Evolutionary conservation across 2,797 vertebrate species (phyloP), one percentile per base, ranked within the genome.

Genomic region (Taeniopygia guttata): DNA sequence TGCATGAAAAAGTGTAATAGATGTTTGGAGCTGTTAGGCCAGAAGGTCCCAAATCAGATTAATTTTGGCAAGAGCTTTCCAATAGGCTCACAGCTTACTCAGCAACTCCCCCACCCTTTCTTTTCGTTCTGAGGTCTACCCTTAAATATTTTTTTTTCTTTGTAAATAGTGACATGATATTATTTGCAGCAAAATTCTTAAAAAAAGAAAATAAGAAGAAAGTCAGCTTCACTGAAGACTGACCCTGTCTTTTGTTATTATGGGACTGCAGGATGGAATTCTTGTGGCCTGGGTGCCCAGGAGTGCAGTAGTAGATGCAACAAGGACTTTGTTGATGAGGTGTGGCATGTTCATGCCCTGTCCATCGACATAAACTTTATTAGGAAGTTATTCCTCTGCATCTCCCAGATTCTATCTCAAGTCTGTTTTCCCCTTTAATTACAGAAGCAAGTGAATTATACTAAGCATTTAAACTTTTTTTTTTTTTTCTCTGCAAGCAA

Each of bases 291-390:
- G 27, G 40, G 30, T 68, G 38, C 22, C 40, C 34, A 40, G 32
- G 20, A 90, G 5, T 3, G 6, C 22, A 64, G 13, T 2, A 75
- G 38, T 9, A 83, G 49, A 30, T 59, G 40, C 38, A 66, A 66
- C 26, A 82, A 62, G 5, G 46, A 42, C 36, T 76, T 26, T 0
- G 0, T 22, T 62, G 25, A 25, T 3, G 0, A 77, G 26, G 9
- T 49, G 38, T 63, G 56, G 29, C 6, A 10, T 26, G 15, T 74
- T 90, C 17, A 8, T n/a, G 72, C 13, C 40, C 63, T 52, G 13
- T 48, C 43, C 68, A 56, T 72, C 69, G 84, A 38, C 9, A 74
- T 6, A 48, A 93, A 64, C 4, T 81, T 68, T 49, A 60, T 8
- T 27, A 38, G 22, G 27, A 81, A 81, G 49, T 25, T 89, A 59